Conservation (phyloP, 1,140 invertebrate genomes). For the Wiebesia pumilae region DNA sequence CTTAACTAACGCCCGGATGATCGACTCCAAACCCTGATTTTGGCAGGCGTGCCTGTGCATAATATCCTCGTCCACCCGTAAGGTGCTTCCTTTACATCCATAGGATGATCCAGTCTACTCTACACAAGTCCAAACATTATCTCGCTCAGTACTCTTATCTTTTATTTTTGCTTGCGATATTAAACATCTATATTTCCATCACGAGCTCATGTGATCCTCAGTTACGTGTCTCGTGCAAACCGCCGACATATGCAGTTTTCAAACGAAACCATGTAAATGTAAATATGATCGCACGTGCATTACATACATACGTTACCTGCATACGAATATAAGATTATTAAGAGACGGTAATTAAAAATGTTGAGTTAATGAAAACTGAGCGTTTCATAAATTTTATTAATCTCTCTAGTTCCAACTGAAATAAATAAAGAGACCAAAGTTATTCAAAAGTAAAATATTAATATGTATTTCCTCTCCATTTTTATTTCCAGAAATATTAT, state of each 20-base stretch:
- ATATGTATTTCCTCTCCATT: no score
- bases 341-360: not conserved
- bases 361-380: no score
- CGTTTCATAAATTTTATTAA: no score
- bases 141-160: not conserved
- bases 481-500: no score
- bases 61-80: not conserved
- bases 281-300: no score
- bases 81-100: not conserved
- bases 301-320: not conserved
- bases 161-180: not conserved
- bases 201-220: not conserved
- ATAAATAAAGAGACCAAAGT: no score
- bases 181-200: not conserved
- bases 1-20: conserved; percentile 9
- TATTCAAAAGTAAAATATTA: no score
- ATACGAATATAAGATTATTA: not conserved
- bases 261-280: not conserved
- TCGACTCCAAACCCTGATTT: conserved; percentile 9
- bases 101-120: not conserved
- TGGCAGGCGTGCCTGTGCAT: conserved; percentile 13
- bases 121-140: not conserved
- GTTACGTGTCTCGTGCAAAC: not conserved
- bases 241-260: not conserved
- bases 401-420: no score